A percentile compares a stretch with the other conserved stretches of the same genome.
phyloP scores from a whole-genome alignment of 37 sponge, comb jelly and placozoan genomes.

The Beroe ovata region DNA sequence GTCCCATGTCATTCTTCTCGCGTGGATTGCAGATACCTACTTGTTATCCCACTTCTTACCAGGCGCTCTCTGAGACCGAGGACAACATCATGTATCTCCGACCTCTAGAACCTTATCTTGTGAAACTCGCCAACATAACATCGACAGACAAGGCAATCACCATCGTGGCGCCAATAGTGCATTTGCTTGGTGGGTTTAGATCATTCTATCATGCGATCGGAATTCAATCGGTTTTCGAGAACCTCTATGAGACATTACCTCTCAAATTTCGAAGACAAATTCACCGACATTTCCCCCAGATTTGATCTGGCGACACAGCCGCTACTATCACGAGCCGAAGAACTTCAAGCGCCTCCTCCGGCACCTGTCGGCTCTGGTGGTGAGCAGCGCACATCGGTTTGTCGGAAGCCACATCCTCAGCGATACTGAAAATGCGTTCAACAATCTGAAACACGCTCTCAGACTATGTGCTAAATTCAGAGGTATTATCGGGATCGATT shows the following conservation, averaged over 20 bases:
- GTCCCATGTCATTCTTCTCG: too few species aligned
- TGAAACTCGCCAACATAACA: slow-evolving; percentile 1
- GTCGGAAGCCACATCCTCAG: slow-evolving; percentile 72
- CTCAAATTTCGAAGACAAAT: too few species aligned
- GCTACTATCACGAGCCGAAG: slow-evolving; percentile 66
- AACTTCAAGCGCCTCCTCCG: slow-evolving; percentile 79
- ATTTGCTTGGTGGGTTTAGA: slow-evolving; percentile 21
- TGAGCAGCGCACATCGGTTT: slow-evolving; percentile 72
- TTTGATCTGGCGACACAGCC: slow-evolving; percentile 59
- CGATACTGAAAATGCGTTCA: slow-evolving; percentile 70
- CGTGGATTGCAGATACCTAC: too few species aligned
- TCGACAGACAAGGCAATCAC: slow-evolving; percentile 22
- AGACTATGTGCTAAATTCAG: slow-evolving; percentile 86
- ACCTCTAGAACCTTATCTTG: slow-evolving; percentile 37
- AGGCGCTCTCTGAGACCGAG: slow-evolving; percentile 46
- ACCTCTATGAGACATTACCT: too few species aligned
- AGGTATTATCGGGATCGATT: background rate
- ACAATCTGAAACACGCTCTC: slow-evolving; percentile 75
- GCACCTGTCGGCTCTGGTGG: slow-evolving; percentile 72
- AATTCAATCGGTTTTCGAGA: too few species aligned
- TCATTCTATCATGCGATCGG: too few species aligned
- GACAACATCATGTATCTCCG: slow-evolving; percentile 42
- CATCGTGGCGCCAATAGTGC: slow-evolving; percentile 45
- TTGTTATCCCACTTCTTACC: too few species aligned
- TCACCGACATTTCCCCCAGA: slow-evolving; percentile 32